phyloP scores from a whole-genome alignment of 2,797 vertebrate genomes.

The Neosilurus mollespiculum region DNA sequence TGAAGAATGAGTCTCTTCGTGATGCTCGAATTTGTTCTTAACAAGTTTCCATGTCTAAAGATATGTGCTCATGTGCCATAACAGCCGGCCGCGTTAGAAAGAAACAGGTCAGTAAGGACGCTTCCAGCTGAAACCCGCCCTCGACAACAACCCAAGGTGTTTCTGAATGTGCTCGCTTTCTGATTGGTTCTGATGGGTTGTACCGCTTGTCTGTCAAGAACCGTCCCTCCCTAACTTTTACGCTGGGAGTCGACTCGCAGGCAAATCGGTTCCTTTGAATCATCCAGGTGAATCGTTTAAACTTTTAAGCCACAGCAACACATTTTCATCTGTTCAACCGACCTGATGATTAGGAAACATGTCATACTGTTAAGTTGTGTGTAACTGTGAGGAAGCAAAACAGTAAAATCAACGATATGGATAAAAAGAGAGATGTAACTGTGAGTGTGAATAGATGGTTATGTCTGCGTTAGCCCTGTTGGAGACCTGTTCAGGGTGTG shows the following conservation, averaged over 20 bases:
- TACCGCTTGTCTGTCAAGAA: neutral
- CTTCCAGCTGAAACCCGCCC: neutral
- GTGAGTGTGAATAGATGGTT: too few species aligned
- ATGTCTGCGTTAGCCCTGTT: too few species aligned
- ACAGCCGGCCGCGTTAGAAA: neutral
- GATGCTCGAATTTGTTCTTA: neutral
- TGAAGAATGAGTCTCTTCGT: neutral
- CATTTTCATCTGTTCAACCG: too few species aligned
- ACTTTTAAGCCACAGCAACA: too few species aligned
- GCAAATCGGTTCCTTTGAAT: neutral
- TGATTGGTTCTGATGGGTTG: neutral
- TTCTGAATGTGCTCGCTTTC: neutral
- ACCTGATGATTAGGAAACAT: too few species aligned
- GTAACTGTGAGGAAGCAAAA: too few species aligned
- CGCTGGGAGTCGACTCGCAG: neutral
- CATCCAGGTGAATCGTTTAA: too few species aligned
- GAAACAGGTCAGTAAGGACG: constrained; percentile 12
- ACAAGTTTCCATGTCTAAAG: neutral
- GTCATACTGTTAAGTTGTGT: too few species aligned
- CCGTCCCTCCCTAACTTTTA: neutral
- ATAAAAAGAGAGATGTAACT: too few species aligned
- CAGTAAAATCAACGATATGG: too few species aligned
- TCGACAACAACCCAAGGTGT: neutral
- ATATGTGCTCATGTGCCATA: neutral
- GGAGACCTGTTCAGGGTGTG: too few species aligned